A percentile compares a stretch with the other conserved stretches of the same genome.
Evolutionary conservation across 2,888 invertebrate genomes (phyloP).

Genomic region (Gari tellinella): DNA sequence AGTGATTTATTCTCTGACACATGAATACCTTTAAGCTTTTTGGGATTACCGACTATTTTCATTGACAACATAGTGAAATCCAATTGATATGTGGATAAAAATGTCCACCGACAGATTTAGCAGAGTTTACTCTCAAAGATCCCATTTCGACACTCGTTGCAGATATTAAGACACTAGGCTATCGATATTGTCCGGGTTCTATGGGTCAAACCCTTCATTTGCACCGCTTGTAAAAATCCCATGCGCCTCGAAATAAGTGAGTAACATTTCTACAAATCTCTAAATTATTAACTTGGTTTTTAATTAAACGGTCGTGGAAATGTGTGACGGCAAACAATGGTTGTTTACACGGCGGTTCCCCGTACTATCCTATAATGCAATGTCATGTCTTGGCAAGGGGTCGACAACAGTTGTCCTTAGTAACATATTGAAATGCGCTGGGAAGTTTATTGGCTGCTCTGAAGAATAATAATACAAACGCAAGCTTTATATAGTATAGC

Average conservation of each 20-base stretch:
- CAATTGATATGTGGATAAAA: conserved; percentile 4
- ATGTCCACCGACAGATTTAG: conserved; percentile 30
- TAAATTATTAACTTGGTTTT: conserved; percentile 36
- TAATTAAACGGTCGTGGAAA: conserved; percentile 37
- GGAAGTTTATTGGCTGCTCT: conserved; percentile 7
- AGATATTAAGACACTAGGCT: too few species aligned
- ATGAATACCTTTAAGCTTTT: conserved; percentile 56
- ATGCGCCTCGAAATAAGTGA: too few species aligned
- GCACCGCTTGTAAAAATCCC: too few species aligned
- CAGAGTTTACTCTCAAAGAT: conserved; percentile 22
- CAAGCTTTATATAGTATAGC: not conserved
- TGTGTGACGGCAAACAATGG: conserved; percentile 17
- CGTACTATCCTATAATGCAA: not conserved
- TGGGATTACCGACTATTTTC: conserved; percentile 51
- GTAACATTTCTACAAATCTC: conserved; percentile 28
- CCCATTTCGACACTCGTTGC: not conserved
- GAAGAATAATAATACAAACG: not conserved
- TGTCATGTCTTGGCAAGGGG: conserved; percentile 7
- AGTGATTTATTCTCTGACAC: conserved; percentile 58
- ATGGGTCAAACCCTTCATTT: too few species aligned
- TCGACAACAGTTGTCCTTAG: conserved; percentile 3
- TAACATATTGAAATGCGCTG: not conserved
- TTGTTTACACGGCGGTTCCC: conserved; percentile 32
- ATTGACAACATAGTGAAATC: conserved; percentile 45
- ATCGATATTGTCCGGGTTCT: too few species aligned